These are phyloP conservation scores for Acanthurus lineatus DNA, from an alignment of 2,797 vertebrate genomes.

Conservation along the genomic window DNA sequence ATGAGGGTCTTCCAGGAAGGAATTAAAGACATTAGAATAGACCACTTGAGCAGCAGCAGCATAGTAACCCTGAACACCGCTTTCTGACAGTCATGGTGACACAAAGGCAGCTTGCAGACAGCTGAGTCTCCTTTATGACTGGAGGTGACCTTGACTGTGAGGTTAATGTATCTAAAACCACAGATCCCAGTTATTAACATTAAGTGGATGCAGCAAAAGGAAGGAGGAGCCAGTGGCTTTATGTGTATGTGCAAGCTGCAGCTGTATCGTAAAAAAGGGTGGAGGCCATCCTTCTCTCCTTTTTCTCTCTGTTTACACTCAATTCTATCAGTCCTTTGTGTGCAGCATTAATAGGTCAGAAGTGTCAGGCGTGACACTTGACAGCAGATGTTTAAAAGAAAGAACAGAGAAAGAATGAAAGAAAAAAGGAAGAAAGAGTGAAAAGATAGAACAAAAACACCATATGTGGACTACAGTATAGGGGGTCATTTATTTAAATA, in stretches of 20 bases:
- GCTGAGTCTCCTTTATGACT: constrained; percentile 56
- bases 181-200: constrained; percentile 58
- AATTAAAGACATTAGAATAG: constrained; percentile 53
- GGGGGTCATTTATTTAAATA: background rate
- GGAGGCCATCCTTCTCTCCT: constrained; percentile 3
- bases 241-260: constrained; percentile 21
- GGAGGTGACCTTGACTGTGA: constrained; percentile 60
- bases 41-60: constrained; percentile 42
- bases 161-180: constrained; percentile 63
- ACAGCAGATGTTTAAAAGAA: constrained; percentile 8
- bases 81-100: constrained; percentile 15
- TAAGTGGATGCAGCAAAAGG: constrained; percentile 41
- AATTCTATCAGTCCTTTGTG: constrained; percentile 9
- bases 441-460: constrained; percentile 4
- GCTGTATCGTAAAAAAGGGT: constrained; percentile 22
- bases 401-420: constrained; percentile 22
- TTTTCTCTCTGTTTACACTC: constrained; percentile 27
- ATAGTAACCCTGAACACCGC: constrained; percentile 12
- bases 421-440: constrained; percentile 23
- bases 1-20: constrained; percentile 45
- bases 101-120: constrained; percentile 59
- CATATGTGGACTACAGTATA: background rate
- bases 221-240: constrained; percentile 32
- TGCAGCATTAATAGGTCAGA: constrained; percentile 31
- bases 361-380: constrained; percentile 1